Base-by-base conservation (phyloP, 2,888 invertebrate species). In the Agriopis leucophaearia region DNA sequence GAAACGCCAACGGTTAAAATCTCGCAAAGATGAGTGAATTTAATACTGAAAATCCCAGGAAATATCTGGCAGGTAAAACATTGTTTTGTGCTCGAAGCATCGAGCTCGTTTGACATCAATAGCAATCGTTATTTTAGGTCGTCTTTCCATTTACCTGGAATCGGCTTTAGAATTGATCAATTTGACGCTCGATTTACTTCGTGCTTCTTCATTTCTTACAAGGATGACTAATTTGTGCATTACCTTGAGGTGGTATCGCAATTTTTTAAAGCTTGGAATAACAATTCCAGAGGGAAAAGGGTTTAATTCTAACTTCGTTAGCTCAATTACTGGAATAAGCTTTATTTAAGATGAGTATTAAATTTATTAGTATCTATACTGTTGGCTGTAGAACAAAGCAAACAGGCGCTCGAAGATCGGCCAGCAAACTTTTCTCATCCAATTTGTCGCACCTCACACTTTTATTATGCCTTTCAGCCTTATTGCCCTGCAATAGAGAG, bases 391-490 rank as follows among this genome's bases (percentile, higher is more conserved):
- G 61, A 51, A 10, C 45, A 66, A 40, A 59, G 54, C 75, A 81
- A 84, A 81, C 80, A 79, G 81, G 78, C 78, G 78, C 79, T 83
- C 80, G 80, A 80, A 78, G 74, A 75, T 80, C 80, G 78, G 86
- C 87, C 82, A 86, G 83, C 81, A 85, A 89, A 89, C 83, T 90
- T 90, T 86, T 85, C 86, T 86, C 84, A 90, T 91, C 88, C 90
- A 92, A 92, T 92, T 92, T 91, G 88, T 87, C 87, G 84, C 89
- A 88, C 88, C 87, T 90, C 85, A 87, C 86, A 87, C 84, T 89
- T 91, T 90, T 91, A 90, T 90, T 88, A 78, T 80, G 83, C 86
- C 84, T 85, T 83, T 83, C 84, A 83, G 85, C 79, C 88, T 90
- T 91, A 92, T 92, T 91, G 89, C 85, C 77, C 78, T 75, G 84